These are phyloP conservation scores for Formica aserva DNA, from an alignment of 2,888 invertebrate genomes.

Conservation along the genomic window DNA sequence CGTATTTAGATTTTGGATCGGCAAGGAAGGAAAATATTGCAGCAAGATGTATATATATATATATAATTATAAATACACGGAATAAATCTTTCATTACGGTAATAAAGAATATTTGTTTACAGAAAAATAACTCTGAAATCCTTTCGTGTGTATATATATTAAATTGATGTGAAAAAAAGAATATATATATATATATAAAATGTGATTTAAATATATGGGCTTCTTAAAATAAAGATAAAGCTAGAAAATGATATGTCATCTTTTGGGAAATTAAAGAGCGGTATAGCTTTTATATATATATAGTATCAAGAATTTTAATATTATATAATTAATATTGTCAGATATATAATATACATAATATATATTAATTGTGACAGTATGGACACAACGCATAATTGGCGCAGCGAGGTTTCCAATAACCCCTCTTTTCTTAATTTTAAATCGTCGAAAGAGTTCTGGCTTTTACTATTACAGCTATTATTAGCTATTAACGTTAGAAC, in stretches of 20 bases:
- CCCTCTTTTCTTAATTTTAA: conserved; percentile 63
- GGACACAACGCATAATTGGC: conserved; percentile 84
- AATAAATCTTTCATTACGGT: not conserved
- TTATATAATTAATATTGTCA: conserved; percentile 84
- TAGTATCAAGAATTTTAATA: conserved; percentile 85
- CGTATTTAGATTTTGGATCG: not conserved
- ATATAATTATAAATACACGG: not conserved
- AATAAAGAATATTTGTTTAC: no score
- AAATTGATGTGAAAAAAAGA: no score
- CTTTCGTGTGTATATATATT: not conserved
- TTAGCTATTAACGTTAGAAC: conserved; percentile 28
- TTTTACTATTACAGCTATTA: conserved; percentile 27
- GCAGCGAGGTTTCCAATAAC: conserved; percentile 82
- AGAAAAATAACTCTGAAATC: not conserved
- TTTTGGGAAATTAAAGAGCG: not conserved
- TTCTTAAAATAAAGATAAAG: not conserved
- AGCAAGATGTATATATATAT: not conserved
- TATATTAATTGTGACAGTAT: conserved; percentile 83
- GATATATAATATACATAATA: conserved; percentile 74
- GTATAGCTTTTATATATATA: conserved; percentile 48
- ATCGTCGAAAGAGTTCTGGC: conserved; percentile 35
- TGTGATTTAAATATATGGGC: not conserved
- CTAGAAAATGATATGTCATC: not conserved
- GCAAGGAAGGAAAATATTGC: not conserved
- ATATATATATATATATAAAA: no score